Evolutionary conservation across 2,888 invertebrate species (phyloP).

Genomic region (Emmelina monodactyla): DNA sequence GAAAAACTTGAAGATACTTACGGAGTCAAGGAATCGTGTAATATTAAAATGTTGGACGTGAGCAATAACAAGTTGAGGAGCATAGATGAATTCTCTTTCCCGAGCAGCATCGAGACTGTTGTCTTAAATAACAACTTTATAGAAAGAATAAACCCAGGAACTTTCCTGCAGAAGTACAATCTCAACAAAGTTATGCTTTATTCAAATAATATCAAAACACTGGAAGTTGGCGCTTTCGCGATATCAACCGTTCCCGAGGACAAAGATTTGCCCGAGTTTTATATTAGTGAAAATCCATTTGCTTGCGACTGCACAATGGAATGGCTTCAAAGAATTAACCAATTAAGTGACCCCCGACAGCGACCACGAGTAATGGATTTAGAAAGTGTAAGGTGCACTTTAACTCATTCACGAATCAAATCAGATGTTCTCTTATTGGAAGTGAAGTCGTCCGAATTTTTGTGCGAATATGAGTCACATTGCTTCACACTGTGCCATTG

Average conservation of each 20-base stretch:
- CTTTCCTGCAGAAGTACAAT: constrained; percentile 74
- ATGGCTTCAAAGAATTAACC: constrained; percentile 83
- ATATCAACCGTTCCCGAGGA: constrained; percentile 71
- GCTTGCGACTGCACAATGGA: constrained; percentile 88
- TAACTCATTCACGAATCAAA: constrained; percentile 72
- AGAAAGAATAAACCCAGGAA: constrained; percentile 72
- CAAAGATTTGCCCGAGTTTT: constrained; percentile 78
- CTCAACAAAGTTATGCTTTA: constrained; percentile 80
- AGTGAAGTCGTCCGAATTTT: constrained; percentile 77
- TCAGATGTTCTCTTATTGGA: constrained; percentile 71
- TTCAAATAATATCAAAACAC: constrained; percentile 74
- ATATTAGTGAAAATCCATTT: constrained; percentile 83
- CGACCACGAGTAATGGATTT: constrained; percentile 83
- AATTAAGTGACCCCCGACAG: constrained; percentile 74
- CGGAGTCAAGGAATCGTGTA: constrained; percentile 70
- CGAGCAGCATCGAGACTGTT: constrained; percentile 75
- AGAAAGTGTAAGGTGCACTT: constrained; percentile 78
- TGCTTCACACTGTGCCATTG: constrained; percentile 89
- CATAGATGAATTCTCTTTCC: constrained; percentile 73
- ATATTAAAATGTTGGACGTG: constrained; percentile 79
- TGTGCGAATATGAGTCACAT: constrained; percentile 82
- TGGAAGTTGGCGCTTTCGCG: constrained; percentile 76
- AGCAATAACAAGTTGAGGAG: constrained; percentile 76
- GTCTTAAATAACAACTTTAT: constrained; percentile 80
- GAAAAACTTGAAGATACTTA: constrained; percentile 78